Percentiles rank a stretch among this genome's conserved stretches.
Conservation (phyloP, 2,797 vertebrate genomes). For the Eulemur rubriventer region DNA sequence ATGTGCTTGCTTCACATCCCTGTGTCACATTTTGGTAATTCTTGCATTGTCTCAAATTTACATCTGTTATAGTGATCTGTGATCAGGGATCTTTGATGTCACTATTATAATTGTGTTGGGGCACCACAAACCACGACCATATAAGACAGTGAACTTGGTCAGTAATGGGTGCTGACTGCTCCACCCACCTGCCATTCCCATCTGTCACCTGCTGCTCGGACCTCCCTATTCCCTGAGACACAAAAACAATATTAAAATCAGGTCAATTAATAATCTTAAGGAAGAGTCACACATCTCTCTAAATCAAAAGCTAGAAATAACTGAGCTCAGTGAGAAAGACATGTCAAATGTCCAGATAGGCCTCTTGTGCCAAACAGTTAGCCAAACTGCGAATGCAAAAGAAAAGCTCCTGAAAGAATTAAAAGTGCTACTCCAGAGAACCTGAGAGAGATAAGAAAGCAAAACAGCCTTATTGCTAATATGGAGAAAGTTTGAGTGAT, state of each 20-base stretch:
- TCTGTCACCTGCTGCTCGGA: neutral
- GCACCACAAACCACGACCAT: neutral
- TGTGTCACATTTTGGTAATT: neutral
- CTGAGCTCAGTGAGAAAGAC: neutral
- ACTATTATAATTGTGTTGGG: neutral
- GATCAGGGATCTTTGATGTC: neutral
- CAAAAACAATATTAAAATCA: neutral
- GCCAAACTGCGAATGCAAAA: neutral
- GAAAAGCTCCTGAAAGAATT: neutral
- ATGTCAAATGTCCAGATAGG: neutral
- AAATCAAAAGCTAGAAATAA: neutral
- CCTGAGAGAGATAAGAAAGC: neutral
- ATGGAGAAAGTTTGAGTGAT: neutral
- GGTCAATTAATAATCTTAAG: neutral
- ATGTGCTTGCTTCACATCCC: neutral
- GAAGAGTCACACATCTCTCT: neutral
- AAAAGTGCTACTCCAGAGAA: neutral
- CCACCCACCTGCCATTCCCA: neutral
- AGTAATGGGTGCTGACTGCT: neutral
- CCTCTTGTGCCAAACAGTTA: neutral
- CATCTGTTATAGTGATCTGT: neutral
- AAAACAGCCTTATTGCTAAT: neutral
- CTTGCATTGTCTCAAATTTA: neutral
- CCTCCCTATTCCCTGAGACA: neutral
- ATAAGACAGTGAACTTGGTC: neutral